Conservation (phyloP, 2,113 vertebrate species). For the Scortum barcoo region DNA sequence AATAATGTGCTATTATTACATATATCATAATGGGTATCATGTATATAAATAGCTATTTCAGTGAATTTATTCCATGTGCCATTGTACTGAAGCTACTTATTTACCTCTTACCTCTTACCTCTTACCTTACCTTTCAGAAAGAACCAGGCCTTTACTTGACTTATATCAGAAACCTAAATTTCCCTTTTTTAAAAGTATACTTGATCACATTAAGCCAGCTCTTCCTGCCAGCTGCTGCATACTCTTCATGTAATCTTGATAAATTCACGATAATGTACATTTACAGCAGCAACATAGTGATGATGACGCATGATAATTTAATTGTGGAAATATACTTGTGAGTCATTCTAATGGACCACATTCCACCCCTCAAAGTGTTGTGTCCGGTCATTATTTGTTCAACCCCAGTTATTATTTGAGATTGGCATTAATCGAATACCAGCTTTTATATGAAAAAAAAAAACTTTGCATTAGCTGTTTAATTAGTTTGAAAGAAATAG, state of each 20-base stretch:
- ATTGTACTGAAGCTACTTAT: too few species aligned
- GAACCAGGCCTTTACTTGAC: neutral
- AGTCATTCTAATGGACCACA: neutral
- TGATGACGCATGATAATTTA: too few species aligned
- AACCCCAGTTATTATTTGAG: neutral
- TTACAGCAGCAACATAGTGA: neutral
- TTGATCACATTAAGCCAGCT: neutral
- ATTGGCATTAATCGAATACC: neutral
- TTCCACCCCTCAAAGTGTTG: neutral
- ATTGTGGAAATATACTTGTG: neutral
- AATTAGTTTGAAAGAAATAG: neutral
- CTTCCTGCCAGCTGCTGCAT: neutral
- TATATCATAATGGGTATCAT: too few species aligned
- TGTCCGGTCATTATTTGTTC: too few species aligned
- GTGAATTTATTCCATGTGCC: too few species aligned
- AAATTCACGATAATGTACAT: neutral
- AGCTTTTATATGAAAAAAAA: neutral
- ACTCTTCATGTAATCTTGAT: neutral
- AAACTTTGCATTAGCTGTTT: neutral
- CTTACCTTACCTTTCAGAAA: too few species aligned
- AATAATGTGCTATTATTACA: neutral
- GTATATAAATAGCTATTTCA: too few species aligned
- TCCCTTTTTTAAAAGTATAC: neutral
- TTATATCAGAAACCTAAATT: neutral
- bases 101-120: too few species aligned